Base-by-base conservation (phyloP, 2,113 vertebrate genomes). In the Hippocampus mohnikei region DNA sequence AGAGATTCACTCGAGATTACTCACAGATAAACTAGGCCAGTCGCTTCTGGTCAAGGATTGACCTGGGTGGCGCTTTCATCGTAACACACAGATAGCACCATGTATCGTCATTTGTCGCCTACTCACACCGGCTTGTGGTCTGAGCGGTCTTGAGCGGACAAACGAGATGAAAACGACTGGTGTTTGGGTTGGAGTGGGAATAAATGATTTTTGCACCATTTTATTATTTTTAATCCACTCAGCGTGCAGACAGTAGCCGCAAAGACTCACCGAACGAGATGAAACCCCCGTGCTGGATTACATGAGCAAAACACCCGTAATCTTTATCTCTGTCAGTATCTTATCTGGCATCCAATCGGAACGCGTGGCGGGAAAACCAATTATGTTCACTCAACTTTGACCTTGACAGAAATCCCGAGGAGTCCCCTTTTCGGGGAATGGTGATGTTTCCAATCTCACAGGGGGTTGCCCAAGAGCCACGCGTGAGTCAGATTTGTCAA, bases 151-250 rank as follows among this genome's bases (percentile, higher is more conserved):
- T 0, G 53, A 59, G 58, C 71, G 73, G 64, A 60, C 12, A 53
- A 5, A 41, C 2, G 3, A 20, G n/a, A 23, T 55, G n/a, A 55
- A 37, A 63, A 60, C 58, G 25, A 21, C 41, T 59, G 18, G 7
- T 10, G 59, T 61, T 61, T 61, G 29, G 59, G 16, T 37, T 20
- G 59, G 59, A 40, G 59, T 18, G 15, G 33, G 21, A 61, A 37
- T 61, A 33, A 21, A 20, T 62, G 67, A 72, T 25, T 74, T 76
- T 78, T 76, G 59, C 33, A 71, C 20, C 20, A 11, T 71, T 64
- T 62, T 83, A 69, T 69, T 76, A 44, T 37, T 58, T 81, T 84
- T 80, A 84, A 88, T 84, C 84, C 80, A 80, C 65, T 84, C 76
- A 76, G n/a, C 20, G 0, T 12, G 8, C 52, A 74, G 58, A 78